Evolutionary conservation across 2,888 invertebrate genomes (phyloP), one percentile per base, ranked within the genome.

Genomic region (Globia sparganii): DNA sequence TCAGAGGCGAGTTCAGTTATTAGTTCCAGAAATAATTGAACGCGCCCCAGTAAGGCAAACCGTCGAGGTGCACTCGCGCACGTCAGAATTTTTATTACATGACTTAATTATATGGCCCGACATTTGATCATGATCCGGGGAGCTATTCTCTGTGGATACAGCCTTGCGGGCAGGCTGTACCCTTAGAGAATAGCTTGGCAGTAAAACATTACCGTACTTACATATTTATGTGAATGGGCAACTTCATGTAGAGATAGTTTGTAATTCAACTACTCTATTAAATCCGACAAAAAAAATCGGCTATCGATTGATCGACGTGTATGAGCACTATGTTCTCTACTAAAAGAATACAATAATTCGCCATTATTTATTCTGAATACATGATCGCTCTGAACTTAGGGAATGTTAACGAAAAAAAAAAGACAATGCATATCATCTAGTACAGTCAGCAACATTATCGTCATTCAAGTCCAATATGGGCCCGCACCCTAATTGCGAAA

Each of bases 311-410:
- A n/a, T 40, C 15, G 40, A 65, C 25, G 37, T 40, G 37, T 64
- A 40, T 11, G 49, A 66, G 28, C 53, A 37, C 25, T 15, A 53
- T 25, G 21, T 15, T 25, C 28, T 37, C 0, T 9, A 21, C 0
- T 9, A 21, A 31, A 8, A 43, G 1, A 71, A 61, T 31, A 75
- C 61, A 62, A 40, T 40, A 15, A 72, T 53, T 40, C 8, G 18
- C n/a, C n/a, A 34, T 18, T 18, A n/a, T 31, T 53, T 18, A 37
- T 31, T 56, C 21, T 46, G 25, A 28, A 46, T 21, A 15, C 28
- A 61, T 61, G 18, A 61, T 53, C 40, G 37, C 72, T 62, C 37
- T n/a, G 49, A 72, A 71, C 18, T 5, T 53, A 43, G 15, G 21
- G 13, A 37, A 31, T 46, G 13, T 21, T 28, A 34, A 58, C 4